Evolutionary conservation across 1,140 invertebrate species (phyloP).

Genomic region (Eueides isabella): DNA sequence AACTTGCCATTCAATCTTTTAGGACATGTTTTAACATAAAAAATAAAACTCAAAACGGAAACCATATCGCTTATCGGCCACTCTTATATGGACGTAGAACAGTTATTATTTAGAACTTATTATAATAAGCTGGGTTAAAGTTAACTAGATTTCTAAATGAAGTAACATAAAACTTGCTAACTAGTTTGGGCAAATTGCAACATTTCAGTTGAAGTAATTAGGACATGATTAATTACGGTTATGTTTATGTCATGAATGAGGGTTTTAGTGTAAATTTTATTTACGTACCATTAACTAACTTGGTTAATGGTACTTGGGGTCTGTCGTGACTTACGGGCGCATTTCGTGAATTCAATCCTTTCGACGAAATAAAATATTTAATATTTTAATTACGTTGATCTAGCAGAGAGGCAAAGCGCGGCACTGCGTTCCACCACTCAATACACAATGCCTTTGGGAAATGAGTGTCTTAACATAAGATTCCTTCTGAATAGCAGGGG

Average conservation of each 20-base stretch:
- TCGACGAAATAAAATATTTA: no score
- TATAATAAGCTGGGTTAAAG: not conserved
- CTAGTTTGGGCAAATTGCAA: constrained; percentile 12
- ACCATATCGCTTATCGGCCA: not conserved
- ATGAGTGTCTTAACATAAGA: no score
- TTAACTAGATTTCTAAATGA: constrained; percentile 4
- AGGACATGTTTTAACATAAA: not conserved
- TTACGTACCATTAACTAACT: no score
- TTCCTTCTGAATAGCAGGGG: no score
- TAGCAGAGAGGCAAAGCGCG: no score
- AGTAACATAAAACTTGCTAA: not conserved
- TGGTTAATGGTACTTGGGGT: no score
- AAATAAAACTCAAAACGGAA: not conserved
- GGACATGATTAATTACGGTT: constrained; percentile 16
- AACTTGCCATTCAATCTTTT: no score
- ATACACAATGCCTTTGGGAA: no score
- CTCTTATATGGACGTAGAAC: not conserved
- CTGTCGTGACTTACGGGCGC: no score
- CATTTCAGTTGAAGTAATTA: constrained; percentile 10
- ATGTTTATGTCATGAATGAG: not conserved
- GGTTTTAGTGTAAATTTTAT: not conserved
- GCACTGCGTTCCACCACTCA: no score
- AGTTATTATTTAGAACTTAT: not conserved
- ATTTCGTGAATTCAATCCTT: no score
- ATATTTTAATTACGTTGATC: no score